Evolutionary conservation across 2,113 vertebrate genomes (phyloP), one percentile per base, ranked within the genome.

Genomic region (Brevimyrus niger): DNA sequence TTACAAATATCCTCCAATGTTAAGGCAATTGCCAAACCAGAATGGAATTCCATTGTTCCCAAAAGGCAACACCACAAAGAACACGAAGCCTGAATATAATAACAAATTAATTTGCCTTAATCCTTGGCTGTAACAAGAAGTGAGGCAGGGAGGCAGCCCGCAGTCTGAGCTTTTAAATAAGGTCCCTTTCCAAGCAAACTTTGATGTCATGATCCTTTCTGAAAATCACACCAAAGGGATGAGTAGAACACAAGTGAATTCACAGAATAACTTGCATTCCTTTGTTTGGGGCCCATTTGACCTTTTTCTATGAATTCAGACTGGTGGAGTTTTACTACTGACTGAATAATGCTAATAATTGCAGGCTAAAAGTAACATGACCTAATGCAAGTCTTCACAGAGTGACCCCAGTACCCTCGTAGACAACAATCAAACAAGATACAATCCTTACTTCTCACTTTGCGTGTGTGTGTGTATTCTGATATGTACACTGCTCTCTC

Each of bases 101-200:
- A 91, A 91, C 89, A 90, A 55, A 35, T 42, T 69, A 88, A 88
- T 91, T 58, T n/a, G 80, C 9, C 83, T 89, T 92, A 91, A 91
- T 90, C 87, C 89, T 69, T 35, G 15, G 35, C 83, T 42, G 90
- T 90, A 89, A 89, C 86, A 55, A 90, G 51, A 69, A 85, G 69
- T 58, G 42, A 82, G 73, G 50, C 90, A 91, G 88, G 87, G 82
- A 89, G 89, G 47, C 86, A 35, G 55, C 38, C 31, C 50, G 55
- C 50, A 27, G 50, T 55, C 11, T 19, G 23, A 55, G n/a, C 85
- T 15, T 87, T 87, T 35, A 55, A 15, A 27, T 10, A 17, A 51
- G 85, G n/a, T 53, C 21, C 47, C 8, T 31, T 27, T 27, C 85
- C 85, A 87, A 87, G 23, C 85, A 53, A 35, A 35, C 85, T 87